Conservation (phyloP, 2,113 vertebrate genomes). For the Platysternon megacephalum region DNA sequence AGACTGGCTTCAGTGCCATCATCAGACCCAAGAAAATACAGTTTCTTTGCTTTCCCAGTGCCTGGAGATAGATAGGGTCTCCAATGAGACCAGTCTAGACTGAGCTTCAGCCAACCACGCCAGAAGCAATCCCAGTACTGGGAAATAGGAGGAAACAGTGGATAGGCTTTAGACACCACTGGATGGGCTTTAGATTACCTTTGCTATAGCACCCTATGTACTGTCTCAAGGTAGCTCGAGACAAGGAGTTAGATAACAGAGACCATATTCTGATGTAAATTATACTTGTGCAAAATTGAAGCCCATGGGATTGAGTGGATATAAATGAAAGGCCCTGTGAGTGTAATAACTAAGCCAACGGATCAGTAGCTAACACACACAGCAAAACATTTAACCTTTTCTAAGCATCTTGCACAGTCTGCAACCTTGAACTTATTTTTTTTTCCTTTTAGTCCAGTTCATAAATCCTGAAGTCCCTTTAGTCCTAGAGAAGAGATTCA, state of each 20-base stretch:
- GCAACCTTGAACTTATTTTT: background rate
- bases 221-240: background rate
- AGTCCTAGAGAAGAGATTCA: background rate
- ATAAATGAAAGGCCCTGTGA: background rate
- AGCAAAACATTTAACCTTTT: accelerated
- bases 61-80: background rate
- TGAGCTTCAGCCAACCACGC: background rate
- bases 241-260: background rate
- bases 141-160: background rate
- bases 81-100: background rate
- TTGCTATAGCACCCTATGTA: background rate
- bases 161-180: too few species aligned
- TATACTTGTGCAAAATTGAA: background rate
- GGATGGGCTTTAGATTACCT: background rate
- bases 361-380: background rate
- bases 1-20: background rate
- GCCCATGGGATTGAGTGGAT: background rate
- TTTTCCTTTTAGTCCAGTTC: accelerated
- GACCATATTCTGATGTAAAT: background rate
- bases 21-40: background rate
- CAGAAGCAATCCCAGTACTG: background rate
- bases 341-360: background rate
- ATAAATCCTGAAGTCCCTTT: accelerated
- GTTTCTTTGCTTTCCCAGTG: background rate
- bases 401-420: accelerated